These are phyloP conservation scores for Allobates femoralis DNA, from an alignment of 2,797 vertebrate genomes.

Conservation along the genomic window DNA sequence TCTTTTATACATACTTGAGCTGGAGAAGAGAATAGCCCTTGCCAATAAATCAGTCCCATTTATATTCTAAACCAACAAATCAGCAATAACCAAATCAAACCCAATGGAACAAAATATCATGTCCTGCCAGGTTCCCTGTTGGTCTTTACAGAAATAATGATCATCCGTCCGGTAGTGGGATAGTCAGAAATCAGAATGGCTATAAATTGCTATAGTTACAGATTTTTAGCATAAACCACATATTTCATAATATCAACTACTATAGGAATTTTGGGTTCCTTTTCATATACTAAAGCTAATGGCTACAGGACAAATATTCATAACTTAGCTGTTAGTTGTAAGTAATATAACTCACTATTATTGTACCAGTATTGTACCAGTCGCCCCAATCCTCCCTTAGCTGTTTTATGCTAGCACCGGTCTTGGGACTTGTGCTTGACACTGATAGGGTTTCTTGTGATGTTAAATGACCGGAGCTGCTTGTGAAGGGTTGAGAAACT, in stretches of 20 bases:
- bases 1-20: constrained; percentile 2
- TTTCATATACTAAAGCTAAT: no score
- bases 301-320: no score
- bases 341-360: no score
- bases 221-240: not conserved
- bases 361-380: no score
- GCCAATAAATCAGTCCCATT: constrained; percentile 9
- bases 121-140: not conserved
- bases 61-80: not conserved
- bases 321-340: no score
- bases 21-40: not conserved
- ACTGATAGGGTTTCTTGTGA: no score
- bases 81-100: not conserved
- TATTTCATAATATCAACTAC: not conserved
- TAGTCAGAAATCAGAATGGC: not conserved
- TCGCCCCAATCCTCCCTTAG: no score
- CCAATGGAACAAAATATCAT: not conserved
- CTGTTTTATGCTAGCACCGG: no score
- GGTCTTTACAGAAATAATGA: not conserved
- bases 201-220: not conserved
- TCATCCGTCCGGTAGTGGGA: not conserved
- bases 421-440: no score
- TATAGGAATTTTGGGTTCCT: not conserved
- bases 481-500: no score
- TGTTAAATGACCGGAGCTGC: no score